Conservation (phyloP, 2,888 invertebrate genomes). For the Hyles lineata region DNA sequence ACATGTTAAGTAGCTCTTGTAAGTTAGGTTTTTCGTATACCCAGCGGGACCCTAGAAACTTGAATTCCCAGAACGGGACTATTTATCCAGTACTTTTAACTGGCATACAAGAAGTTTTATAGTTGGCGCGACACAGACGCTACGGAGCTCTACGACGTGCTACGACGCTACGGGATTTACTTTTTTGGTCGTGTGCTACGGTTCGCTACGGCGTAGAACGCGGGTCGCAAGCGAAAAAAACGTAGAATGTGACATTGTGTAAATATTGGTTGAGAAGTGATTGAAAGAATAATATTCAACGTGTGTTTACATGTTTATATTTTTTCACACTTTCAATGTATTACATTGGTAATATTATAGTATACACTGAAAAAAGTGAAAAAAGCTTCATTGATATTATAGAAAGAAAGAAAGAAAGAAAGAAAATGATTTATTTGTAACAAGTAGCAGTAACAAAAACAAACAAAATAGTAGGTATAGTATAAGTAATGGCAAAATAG, state of each 20-base stretch:
- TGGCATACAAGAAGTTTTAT: conserved; percentile 53
- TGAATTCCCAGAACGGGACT: conserved; percentile 43
- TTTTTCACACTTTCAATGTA: not conserved
- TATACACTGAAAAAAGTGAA: too few relatives aligned
- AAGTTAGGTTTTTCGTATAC: not conserved
- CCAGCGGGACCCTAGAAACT: conserved; percentile 31
- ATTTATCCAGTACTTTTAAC: conserved; percentile 59
- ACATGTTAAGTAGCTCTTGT: not conserved
- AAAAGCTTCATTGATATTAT: too few relatives aligned
- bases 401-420: too few relatives aligned
- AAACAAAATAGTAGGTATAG: too few relatives aligned
- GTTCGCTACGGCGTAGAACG: conserved; percentile 25
- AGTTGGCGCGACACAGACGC: conserved; percentile 47
- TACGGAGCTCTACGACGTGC: conserved; percentile 43
- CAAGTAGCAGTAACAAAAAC: too few relatives aligned
- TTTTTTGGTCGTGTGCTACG: conserved; percentile 33
- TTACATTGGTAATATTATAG: too few relatives aligned
- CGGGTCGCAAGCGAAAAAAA: conserved; percentile 14
- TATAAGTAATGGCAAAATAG: too few relatives aligned
- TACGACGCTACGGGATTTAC: conserved; percentile 44
- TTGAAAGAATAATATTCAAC: conserved; percentile 8
- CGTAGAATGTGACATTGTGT: not conserved
- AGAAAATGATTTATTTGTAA: too few relatives aligned
- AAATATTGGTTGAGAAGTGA: conserved; percentile 1
- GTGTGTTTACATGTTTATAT: not conserved